Conservation (phyloP, 1,140 invertebrate genomes). For the Euglossa dilemma region DNA sequence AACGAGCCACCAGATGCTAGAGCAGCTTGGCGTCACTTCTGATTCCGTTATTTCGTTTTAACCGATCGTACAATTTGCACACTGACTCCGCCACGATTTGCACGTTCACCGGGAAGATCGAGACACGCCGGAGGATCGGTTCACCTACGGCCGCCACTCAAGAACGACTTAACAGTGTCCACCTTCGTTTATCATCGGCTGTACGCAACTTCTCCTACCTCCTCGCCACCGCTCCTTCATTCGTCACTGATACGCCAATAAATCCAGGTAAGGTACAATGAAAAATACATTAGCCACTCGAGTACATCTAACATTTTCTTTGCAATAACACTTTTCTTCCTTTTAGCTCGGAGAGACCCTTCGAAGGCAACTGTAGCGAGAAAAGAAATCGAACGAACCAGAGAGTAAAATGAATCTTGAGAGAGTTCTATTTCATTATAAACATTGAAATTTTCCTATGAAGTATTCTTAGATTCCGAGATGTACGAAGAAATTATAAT, state of each 20-base stretch:
- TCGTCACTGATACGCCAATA: conserved; percentile 47
- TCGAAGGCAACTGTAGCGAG: accelerated
- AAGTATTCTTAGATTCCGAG: too few relatives aligned
- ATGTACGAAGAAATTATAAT: too few relatives aligned
- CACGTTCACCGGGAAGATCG: conserved; percentile 25
- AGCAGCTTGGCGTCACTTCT: conserved; percentile 2
- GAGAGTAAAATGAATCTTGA: too few relatives aligned
- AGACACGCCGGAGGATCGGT: conserved; percentile 16
- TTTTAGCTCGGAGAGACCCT: neutral
- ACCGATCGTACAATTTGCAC: conserved; percentile 1
- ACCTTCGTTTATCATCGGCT: conserved; percentile 50
- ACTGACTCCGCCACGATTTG: neutral
- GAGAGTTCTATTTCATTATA: too few relatives aligned
- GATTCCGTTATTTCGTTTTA: conserved; percentile 3
- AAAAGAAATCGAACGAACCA: neutral
- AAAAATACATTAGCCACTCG: conserved; percentile 24
- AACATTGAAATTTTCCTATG: too few relatives aligned
- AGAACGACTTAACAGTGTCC: conserved; percentile 52
- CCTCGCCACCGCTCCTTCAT: conserved; percentile 16
- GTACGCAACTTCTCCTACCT: conserved; percentile 41
- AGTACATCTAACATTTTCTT: neutral
- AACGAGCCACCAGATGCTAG: conserved; percentile 38
- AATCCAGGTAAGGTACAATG: conserved; percentile 27
- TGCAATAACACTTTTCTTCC: neutral
- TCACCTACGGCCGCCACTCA: conserved; percentile 41